Conservation (phyloP, 2,113 vertebrate species). For the Ammodytes dubius region DNA sequence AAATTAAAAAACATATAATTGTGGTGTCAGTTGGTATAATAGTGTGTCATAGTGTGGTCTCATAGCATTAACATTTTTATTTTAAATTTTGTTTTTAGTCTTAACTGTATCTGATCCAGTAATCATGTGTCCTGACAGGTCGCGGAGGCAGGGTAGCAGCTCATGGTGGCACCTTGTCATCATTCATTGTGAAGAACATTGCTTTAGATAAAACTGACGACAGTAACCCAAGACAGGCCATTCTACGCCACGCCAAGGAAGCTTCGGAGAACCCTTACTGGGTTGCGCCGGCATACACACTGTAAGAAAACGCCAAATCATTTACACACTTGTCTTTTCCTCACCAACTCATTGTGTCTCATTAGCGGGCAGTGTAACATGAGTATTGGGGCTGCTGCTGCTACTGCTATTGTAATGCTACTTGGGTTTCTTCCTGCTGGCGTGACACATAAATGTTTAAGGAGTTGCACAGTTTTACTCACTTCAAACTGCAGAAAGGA, state of each 20-base stretch:
- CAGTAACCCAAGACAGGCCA: slow-evolving; percentile 96
- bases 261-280: slow-evolving; percentile 95
- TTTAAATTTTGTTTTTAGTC: not conserved
- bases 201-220: slow-evolving; percentile 97
- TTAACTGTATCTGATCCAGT: slow-evolving; percentile 13
- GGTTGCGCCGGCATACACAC: slow-evolving; percentile 93
- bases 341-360: slow-evolving; percentile 13
- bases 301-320: slow-evolving; percentile 81
- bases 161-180: slow-evolving; percentile 95
- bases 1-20: not conserved
- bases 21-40: not conserved
- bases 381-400: slow-evolving; percentile 1
- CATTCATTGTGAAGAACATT: slow-evolving; percentile 98
- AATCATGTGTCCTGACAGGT: slow-evolving; percentile 79
- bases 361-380: slow-evolving; percentile 45
- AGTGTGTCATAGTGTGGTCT: not conserved
- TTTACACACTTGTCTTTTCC: slow-evolving; percentile 1
- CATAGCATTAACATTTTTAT: not conserved
- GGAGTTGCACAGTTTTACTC: slow-evolving; percentile 45
- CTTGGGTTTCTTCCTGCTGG: slow-evolving; percentile 47
- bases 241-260: slow-evolving; percentile 94
- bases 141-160: slow-evolving; percentile 96
- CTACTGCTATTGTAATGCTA: not conserved
- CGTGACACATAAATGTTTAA: slow-evolving; percentile 69
- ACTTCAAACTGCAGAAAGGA: slow-evolving; percentile 42